Base-by-base conservation (phyloP, 2,888 invertebrate species). In the Drosophila picticornis region DNA sequence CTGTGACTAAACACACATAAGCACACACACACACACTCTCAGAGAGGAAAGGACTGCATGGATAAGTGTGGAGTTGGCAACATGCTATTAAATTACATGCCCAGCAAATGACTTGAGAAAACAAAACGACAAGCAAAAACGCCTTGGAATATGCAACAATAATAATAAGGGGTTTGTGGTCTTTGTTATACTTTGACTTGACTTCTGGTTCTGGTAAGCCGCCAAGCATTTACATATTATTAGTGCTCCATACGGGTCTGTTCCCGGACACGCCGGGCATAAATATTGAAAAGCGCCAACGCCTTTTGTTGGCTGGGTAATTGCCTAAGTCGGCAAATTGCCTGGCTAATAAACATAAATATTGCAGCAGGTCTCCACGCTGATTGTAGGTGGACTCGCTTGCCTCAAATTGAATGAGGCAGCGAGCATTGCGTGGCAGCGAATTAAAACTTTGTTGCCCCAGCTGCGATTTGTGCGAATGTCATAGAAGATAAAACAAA, bases 281-380 rank as follows among this genome's bases (percentile, higher is more conserved):
- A 86, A 86, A 85, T 85, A 85, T 87, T 85, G 87, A 85, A 85
- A 85, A 85, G 84, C 84, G 80, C 84, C 83, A 87, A 84, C 84
- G 83, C 87, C 86, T 84, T 84, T 81, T 79, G 79, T 79, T 77
- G 77, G 72, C 65, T 81, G 60, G 72, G 86, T 87, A 88, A 88
- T 88, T 88, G 87, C 87, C 85, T 73, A 88, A 88, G 82, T 79
- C 88, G 79, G 84, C 81, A 82, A 88, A 85, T 88, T 84, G 87
- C 82, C 75, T 67, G 82, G 84, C 81, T 82, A 87, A 88, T 88
- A 87, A 87, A 83, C 87, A 83, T 88, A 88, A 88, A 88, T 87
- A 87, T 81, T 65, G 63, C 40, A 61, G 67, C 46, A 50, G 48
- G 48, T 46, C 25, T 46, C 40, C 50, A n/a, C 48, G 40, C 7